A percentile compares a stretch with the other conserved stretches of the same genome.
Evolutionary conservation across 2,797 vertebrate species (phyloP).

Genomic region (Falco peregrinus): DNA sequence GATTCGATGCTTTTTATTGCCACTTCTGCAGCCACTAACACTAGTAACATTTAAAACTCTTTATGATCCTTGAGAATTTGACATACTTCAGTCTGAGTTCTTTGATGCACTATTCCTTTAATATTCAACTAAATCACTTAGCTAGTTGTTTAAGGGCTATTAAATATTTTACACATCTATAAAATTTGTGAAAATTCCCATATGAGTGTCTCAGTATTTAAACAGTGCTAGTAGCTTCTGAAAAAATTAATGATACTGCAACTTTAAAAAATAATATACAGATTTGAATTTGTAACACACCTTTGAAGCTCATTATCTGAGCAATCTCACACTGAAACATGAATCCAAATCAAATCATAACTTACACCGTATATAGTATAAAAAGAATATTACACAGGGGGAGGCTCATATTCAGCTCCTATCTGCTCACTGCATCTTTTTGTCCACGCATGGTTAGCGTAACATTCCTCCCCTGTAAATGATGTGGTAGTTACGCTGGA

Average conservation of each 20-base stretch:
- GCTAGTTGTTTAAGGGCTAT: background rate
- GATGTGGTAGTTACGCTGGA: background rate
- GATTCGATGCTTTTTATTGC: background rate
- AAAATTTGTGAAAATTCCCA: background rate
- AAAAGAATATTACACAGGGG: constrained; percentile 81
- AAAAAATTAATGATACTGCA: constrained; percentile 74
- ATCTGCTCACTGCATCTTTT: background rate
- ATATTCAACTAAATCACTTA: background rate
- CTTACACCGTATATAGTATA: constrained; percentile 80
- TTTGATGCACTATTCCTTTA: background rate
- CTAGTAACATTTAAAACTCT: background rate
- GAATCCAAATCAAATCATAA: constrained; percentile 26
- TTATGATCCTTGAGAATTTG: background rate
- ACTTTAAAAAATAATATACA: constrained; percentile 73
- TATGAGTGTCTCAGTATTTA: background rate
- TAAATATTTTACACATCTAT: background rate
- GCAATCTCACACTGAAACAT: constrained; percentile 43
- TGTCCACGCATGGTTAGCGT: background rate
- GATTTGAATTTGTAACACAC: constrained; percentile 28
- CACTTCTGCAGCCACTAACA: background rate
- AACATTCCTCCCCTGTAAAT: constrained; percentile 36
- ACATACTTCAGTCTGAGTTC: background rate
- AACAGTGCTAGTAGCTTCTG: background rate
- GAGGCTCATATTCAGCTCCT: constrained; percentile 59
- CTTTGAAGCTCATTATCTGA: constrained; percentile 42